phyloP scores from a whole-genome alignment of 2,888 invertebrate species.

The Dicyrtomina minuta region DNA sequence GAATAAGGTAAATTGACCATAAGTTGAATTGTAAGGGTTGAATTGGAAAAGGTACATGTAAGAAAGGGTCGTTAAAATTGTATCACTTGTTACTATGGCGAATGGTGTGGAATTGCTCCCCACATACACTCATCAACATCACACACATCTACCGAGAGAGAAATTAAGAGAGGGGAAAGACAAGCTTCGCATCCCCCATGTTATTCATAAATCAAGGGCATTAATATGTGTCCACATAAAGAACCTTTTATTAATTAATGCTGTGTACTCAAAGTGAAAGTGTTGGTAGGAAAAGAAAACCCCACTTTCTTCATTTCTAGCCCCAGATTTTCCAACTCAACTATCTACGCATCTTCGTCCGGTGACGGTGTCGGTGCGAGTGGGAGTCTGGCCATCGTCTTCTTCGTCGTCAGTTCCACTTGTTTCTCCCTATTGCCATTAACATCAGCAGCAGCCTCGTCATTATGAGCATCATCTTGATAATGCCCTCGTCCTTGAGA shows the following conservation, averaged over 20 bases:
- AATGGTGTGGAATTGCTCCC: conserved; percentile 22
- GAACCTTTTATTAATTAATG: conserved; percentile 32
- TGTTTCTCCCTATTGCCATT: not conserved
- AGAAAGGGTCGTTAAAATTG: conserved; percentile 7
- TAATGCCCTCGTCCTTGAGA: too few relatives aligned
- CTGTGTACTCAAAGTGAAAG: conserved; percentile 25
- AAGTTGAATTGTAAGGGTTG: too few relatives aligned
- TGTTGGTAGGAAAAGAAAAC: not conserved
- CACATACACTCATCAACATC: not conserved
- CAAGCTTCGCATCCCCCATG: not conserved
- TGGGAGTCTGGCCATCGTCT: not conserved
- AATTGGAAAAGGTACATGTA: too few relatives aligned
- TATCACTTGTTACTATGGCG: conserved; percentile 22
- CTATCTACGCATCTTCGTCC: not conserved
- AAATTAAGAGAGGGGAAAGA: too few relatives aligned
- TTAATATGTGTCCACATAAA: conserved; percentile 33
- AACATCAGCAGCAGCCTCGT: not conserved
- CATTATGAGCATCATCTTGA: too few relatives aligned
- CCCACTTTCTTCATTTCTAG: not conserved
- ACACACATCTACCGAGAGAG: too few relatives aligned
- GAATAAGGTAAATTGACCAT: too few relatives aligned
- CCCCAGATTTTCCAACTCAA: too few relatives aligned
- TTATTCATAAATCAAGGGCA: conserved; percentile 34
- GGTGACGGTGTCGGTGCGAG: not conserved
- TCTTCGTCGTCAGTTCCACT: not conserved